Conservation (phyloP, 2,797 vertebrate genomes). For the Lacerta bilineata region DNA sequence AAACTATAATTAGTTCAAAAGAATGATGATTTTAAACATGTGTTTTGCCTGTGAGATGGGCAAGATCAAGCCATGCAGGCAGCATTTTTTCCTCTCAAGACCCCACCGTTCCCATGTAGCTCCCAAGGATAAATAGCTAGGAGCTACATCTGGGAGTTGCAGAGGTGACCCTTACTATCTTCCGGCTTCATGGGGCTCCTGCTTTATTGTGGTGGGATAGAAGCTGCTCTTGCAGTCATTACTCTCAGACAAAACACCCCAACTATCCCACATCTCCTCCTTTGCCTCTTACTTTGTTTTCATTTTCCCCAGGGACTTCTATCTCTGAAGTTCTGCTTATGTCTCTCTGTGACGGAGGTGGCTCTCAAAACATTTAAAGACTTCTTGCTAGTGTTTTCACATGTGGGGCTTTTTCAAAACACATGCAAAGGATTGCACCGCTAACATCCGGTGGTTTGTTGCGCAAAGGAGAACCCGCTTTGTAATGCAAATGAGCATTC, state of each 20-base stretch:
- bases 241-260: background rate
- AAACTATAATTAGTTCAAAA: background rate
- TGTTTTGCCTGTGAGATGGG: background rate
- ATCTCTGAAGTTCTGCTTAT: background rate
- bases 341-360: background rate
- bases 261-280: background rate
- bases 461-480: background rate
- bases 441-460: background rate
- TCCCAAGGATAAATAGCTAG: background rate
- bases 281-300: background rate
- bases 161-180: background rate
- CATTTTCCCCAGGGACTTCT: background rate
- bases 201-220: slow-evolving; percentile 1
- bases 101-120: background rate
- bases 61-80: slow-evolving; percentile 3
- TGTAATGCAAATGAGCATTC: background rate
- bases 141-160: background rate
- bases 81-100: background rate
- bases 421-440: too few relatives aligned
- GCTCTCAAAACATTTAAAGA: background rate
- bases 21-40: slow-evolving; percentile 27
- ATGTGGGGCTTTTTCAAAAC: too few relatives aligned
- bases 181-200: too few relatives aligned
- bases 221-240: background rate
- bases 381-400: too few relatives aligned